Evolutionary conservation across 2,113 vertebrate species (phyloP), one percentile per base, ranked within the genome.

Genomic region (Pelecanus crispus): DNA sequence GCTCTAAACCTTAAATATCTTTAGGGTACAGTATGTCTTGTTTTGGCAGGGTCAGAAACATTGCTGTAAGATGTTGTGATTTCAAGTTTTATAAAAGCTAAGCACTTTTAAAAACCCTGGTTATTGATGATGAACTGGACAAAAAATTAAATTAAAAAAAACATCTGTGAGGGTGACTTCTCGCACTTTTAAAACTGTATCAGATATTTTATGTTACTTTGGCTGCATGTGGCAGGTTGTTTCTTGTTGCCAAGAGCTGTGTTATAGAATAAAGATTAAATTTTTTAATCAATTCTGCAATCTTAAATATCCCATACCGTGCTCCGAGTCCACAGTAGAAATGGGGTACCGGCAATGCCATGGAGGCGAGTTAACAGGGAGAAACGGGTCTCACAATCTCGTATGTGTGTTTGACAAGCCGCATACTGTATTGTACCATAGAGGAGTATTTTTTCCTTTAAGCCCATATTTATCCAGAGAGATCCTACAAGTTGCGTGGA

Each of bases 401-500:
- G 1, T 1, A 9, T 14, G 21, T 42, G n/a, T 56, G 22, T 42
- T 85, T 85, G 50, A 53, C 28, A 85, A 56, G 49, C 58, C 52
- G 75, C 42, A 24, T 56, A 11, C 40, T 38, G 13, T 34, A 53
- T 50, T 72, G 21, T 72, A 85, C 50, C 53, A 25, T 34, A 55
- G 75, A 28, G 34, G 15, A 78, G 10, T 9, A 40, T 95, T 95
- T 96, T 96, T 95, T 86, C 22, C 81, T 94, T 89, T 73, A 78
- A 68, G 55, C 44, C 14, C 45, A 2, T 77, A 45, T 70, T 83
- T 88, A 62, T 65, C 63, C 87, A 90, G 81, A 58, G 45, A 56
- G 12, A 81, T 70, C 38, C 32, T 78, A 68, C 86, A 90, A 63
- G n/a, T 84, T 81, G 22, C 90, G 24, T 77, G 15, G 32, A 31